Percentiles rank a stretch among this genome's conserved stretches.
phyloP scores from a whole-genome alignment of 1,140 invertebrate species.

The Melitaea cinxia region DNA sequence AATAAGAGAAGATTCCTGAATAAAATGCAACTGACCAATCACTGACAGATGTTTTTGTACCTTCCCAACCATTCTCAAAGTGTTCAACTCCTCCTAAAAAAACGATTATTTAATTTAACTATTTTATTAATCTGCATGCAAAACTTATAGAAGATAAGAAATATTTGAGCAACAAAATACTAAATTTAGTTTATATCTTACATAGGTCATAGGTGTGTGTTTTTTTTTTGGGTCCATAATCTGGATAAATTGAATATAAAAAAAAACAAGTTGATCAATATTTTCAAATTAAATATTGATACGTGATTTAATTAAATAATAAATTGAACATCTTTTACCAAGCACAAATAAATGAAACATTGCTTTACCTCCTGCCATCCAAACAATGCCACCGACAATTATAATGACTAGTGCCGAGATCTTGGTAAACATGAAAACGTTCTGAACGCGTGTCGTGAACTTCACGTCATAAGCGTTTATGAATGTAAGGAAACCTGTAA shows the following conservation, averaged over 20 bases:
- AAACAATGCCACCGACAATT: constrained; percentile 90
- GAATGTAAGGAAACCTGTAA: constrained; percentile 86
- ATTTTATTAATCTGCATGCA: too few species aligned
- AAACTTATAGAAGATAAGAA: too few species aligned
- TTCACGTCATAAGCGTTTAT: constrained; percentile 95
- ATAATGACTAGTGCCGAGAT: constrained; percentile 91
- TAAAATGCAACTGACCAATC: constrained; percentile 96
- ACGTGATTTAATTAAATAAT: too few species aligned
- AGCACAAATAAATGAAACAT: background rate
- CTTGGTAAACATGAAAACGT: constrained; percentile 95
- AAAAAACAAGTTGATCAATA: too few species aligned
- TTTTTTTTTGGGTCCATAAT: too few species aligned
- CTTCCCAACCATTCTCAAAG: constrained; percentile 90
- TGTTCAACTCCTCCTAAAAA: constrained; percentile 84
- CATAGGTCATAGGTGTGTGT: too few species aligned
- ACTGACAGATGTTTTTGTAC: constrained; percentile 90
- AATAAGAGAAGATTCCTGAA: constrained; percentile 97
- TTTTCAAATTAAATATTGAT: too few species aligned
- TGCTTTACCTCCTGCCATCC: constrained; percentile 85
- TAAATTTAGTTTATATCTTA: too few species aligned
- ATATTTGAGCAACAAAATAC: too few species aligned
- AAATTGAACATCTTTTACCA: too few species aligned
- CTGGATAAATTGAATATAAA: too few species aligned
- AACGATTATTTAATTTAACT: too few species aligned
- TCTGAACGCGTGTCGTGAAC: constrained; percentile 93